Base-by-base conservation (phyloP, 2,113 vertebrate genomes). In the Arvicanthis niloticus region DNA sequence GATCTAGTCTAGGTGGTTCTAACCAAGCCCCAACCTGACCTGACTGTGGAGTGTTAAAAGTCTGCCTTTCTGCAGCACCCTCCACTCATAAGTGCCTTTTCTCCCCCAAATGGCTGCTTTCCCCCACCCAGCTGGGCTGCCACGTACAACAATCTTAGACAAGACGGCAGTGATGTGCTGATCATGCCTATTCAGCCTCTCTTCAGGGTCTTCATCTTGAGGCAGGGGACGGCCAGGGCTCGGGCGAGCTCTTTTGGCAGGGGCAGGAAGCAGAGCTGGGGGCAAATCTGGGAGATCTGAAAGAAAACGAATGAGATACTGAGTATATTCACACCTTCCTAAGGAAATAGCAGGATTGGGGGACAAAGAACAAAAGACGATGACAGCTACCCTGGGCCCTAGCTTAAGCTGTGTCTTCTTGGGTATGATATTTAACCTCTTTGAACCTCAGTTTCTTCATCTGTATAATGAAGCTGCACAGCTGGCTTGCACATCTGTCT, bases 91-190 rank as follows among this genome's bases (percentile, higher is more conserved):
- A 75, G 21, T 22, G n/a, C 31, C 17, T 2, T 22, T 48, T 13
- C 88, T 22, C 42, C 12, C 56, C 40, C 29, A 88, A 72, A 56
- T 22, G 31, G 56, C 24, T 62, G 40, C 31, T 70, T 62, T n/a
- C 5, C 62, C 51, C 84, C 17, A 51, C n/a, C 75, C 58, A 89
- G 65, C 48, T 13, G 53, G 91, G 15, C 73, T 51, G 8, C 96
- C 34, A 99, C 99, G 97, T 97, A 99, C 99, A 98, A 99, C 98
- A 75, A 99, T 99, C 98, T 98, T 99, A 88, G 99, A 99, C 93
- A 99, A 98, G 91, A 99, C 99, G 34, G 99, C 99, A 90, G 99
- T 99, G 98, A 99, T 98, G 93, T 99, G 99, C 77, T 95, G 98
- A 97, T 99, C 99, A 0, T 99, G 99, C 89, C 78, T 98, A 91